Evolutionary conservation across 2,888 invertebrate species (phyloP), one percentile per base, ranked within the genome.

Genomic region (Nectonema munidae): DNA sequence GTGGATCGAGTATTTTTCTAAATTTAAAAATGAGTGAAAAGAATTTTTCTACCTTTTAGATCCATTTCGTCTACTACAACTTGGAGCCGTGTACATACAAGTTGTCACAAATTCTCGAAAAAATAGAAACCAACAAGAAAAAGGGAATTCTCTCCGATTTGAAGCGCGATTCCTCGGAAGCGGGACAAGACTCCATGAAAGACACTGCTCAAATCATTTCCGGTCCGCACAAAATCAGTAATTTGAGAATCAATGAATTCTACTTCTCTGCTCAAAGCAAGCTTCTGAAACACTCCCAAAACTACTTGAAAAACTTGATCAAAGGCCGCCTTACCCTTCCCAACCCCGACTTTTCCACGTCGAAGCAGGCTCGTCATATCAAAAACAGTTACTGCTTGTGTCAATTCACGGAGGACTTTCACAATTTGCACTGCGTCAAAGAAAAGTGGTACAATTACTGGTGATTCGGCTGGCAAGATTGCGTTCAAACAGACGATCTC

Each of bases 311-410:
- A 34, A 34, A 34, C 19, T 15, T 34, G 14, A 34, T 19, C 6
- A 16, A 15, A 18, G 35, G 35, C 6, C 17, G 35, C 4, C 35
- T 34, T 14, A 34, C 35, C 20, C 17, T 34, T 18, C 35, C 35
- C 35, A 18, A 34, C 15, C 35, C 35, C 35, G 35, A 34, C 9
- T 19, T 34, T 5, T 20, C 35, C 5, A 6, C 5, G 17, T 34
- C 35, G 9, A 34, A 34, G 14, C 17, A 6, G 9, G 15, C 29
- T 4, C 5, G 38, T 9, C 39, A 39, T 17, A 21, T 36, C 25
- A 38, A 38, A 17, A 16, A 16, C 11, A 38, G 13, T 13, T 39
- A 20, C 21, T 39, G 39, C 16, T 29, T 39, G 39, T 39, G 39
- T 16, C 39, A 39, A 17, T 39, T 18, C 37, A 37, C 38, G 6